Conservation (phyloP, 2,888 invertebrate genomes). For the Chelonus formosanus region DNA sequence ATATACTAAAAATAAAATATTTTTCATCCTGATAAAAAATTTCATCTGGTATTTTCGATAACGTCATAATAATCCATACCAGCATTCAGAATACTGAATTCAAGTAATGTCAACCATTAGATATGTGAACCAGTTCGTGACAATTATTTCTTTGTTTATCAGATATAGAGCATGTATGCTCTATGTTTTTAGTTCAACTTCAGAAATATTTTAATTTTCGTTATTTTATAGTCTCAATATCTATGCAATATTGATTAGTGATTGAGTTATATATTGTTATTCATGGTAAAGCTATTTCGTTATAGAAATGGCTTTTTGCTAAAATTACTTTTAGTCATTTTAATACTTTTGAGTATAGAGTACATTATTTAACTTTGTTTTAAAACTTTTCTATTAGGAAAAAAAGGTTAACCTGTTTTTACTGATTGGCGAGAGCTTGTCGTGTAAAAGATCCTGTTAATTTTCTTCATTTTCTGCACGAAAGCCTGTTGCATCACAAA, state of each 20-base stretch:
- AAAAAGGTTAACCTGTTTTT: too few relatives aligned
- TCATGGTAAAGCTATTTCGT: too few relatives aligned
- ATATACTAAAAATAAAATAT: too few relatives aligned
- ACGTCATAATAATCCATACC: neutral
- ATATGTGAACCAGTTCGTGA: conserved; percentile 12
- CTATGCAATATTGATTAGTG: too few relatives aligned
- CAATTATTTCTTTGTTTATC: conserved; percentile 9
- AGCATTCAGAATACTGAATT: conserved; percentile 10
- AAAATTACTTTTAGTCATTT: too few relatives aligned
- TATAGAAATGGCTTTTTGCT: too few relatives aligned
- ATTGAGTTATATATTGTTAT: too few relatives aligned
- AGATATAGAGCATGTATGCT: neutral
- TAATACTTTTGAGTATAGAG: too few relatives aligned
- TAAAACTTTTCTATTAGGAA: too few relatives aligned
- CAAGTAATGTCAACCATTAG: conserved; percentile 14
- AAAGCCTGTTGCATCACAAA: conserved; percentile 6
- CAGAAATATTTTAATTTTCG: neutral
- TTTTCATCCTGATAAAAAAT: too few relatives aligned
- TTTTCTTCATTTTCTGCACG: neutral
- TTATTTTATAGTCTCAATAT: too few relatives aligned
- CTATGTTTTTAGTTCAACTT: neutral
- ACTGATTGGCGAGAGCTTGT: neutral
- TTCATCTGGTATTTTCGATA: neutral
- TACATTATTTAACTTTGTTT: too few relatives aligned
- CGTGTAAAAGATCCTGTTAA: neutral